Conservation (phyloP, 2,888 invertebrate genomes). For the Leucophenga maculata region DNA sequence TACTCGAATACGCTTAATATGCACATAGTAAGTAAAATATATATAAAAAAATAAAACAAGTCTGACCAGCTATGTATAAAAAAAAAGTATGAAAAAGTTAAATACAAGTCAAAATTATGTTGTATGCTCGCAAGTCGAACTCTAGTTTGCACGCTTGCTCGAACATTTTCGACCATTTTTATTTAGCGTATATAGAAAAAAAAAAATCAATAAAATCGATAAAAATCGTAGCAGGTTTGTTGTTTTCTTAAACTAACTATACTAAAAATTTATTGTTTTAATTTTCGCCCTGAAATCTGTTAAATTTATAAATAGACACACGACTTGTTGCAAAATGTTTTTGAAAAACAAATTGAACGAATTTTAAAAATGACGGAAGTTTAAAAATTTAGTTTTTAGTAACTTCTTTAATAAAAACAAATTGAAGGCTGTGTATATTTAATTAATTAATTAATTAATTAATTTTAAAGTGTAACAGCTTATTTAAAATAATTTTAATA, state of each 20-base stretch:
- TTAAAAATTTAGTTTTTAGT: not conserved
- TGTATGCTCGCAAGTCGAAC: not conserved
- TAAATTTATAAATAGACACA: no score
- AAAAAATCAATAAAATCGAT: slow-evolving; percentile 41
- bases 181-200: not conserved
- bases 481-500: no score
- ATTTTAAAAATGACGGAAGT: not conserved
- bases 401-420: not conserved
- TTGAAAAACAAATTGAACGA: not conserved
- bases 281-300: no score
- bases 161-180: not conserved
- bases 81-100: not conserved
- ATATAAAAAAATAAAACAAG: slow-evolving; percentile 4
- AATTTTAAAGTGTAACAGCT: no score
- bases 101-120: not conserved
- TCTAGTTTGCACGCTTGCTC: not conserved
- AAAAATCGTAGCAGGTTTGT: slow-evolving; percentile 20
- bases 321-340: not conserved
- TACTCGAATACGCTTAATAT: no score
- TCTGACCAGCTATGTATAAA: slow-evolving; percentile 19
- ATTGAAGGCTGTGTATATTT: no score
- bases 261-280: no score
- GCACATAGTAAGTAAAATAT: not conserved
- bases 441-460: no score
- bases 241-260: no score